Evolutionary conservation across 2,888 invertebrate genomes (phyloP).

Genomic region (Scaptomyza reducta): DNA sequence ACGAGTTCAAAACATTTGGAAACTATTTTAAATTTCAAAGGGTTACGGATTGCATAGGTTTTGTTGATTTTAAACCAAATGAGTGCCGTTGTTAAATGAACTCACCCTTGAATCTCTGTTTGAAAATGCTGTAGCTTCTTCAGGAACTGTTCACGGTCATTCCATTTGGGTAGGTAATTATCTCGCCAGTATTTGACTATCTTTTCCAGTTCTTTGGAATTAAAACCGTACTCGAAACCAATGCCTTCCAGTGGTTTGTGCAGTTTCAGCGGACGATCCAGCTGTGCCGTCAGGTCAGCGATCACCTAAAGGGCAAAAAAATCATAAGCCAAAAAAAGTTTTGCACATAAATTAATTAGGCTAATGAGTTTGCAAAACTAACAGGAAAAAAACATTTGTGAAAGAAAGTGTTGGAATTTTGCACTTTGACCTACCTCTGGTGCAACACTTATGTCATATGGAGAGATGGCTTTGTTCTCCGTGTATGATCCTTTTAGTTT

Average conservation of each 20-base stretch:
- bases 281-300: constrained; percentile 86
- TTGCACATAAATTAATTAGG: background rate
- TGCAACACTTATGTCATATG: constrained; percentile 74
- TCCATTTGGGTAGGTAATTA: constrained; percentile 89
- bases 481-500: constrained; percentile 68
- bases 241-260: constrained; percentile 87
- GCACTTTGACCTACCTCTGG: constrained; percentile 64
- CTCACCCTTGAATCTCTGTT: constrained; percentile 89
- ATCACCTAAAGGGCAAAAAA: constrained; percentile 83
- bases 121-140: constrained; percentile 90
- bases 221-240: constrained; percentile 93
- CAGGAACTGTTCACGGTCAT: constrained; percentile 88
- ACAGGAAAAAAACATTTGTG: background rate
- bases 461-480: constrained; percentile 77
- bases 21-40: background rate
- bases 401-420: background rate
- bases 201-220: constrained; percentile 87
- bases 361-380: constrained; percentile 29
- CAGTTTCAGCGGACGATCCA: constrained; percentile 86
- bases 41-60: background rate
- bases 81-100: background rate
- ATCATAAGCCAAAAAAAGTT: background rate
- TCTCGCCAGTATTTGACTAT: constrained; percentile 92
- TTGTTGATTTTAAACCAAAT: background rate
- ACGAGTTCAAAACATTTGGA: too few species aligned